phyloP scores from a whole-genome alignment of 2,113 vertebrate genomes.

The Sprattus sprattus region DNA sequence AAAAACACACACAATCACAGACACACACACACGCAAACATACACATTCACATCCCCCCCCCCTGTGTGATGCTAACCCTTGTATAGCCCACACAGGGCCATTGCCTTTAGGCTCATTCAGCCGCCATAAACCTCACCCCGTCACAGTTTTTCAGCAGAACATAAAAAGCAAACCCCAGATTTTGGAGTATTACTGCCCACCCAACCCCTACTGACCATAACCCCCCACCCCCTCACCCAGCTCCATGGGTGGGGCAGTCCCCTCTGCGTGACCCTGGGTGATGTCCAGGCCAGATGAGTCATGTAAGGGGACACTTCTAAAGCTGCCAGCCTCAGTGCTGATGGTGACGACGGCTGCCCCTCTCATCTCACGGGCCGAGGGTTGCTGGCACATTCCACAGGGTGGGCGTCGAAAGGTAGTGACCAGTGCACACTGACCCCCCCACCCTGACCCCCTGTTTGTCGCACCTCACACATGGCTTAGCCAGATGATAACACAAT shows the following conservation, averaged over 20 bases:
- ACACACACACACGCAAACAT: neutral
- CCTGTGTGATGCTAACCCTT: too few relatives aligned
- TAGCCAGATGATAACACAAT: constrained; percentile 8
- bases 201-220: neutral
- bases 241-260: constrained; percentile 69
- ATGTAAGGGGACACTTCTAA: constrained; percentile 73
- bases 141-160: constrained; percentile 39
- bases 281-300: constrained; percentile 22
- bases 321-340: constrained; percentile 71
- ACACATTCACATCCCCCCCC: neutral
- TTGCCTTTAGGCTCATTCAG: too few relatives aligned
- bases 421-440: constrained; percentile 56
- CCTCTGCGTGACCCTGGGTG: constrained; percentile 68
- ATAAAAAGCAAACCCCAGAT: too few relatives aligned
- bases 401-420: constrained; percentile 79
- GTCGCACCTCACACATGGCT: constrained; percentile 8
- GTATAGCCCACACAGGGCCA: too few relatives aligned
- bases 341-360: constrained; percentile 69
- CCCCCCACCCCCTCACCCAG: constrained; percentile 17
- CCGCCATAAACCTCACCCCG: constrained; percentile 34
- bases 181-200: too few relatives aligned
- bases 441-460: constrained; percentile 34
- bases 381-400: constrained; percentile 57
- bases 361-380: constrained; percentile 64
- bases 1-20: neutral